Evolutionary conservation across 2,888 invertebrate species (phyloP).

Genomic region (Drosophila gaucha): DNA sequence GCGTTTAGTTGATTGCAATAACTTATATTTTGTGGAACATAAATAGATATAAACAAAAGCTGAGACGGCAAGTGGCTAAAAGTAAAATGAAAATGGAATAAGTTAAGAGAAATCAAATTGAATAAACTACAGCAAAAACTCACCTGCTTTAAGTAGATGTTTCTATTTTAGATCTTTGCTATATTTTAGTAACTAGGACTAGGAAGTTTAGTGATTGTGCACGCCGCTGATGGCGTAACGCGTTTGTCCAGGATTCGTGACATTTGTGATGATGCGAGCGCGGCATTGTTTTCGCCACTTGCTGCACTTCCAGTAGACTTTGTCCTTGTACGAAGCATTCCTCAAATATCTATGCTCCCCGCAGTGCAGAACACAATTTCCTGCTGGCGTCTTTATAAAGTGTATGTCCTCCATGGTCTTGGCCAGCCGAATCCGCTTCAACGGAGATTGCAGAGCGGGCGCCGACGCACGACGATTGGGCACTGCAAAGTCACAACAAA

Average conservation of each 20-base stretch:
- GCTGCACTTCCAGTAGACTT: slow-evolving; percentile 85
- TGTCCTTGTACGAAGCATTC: slow-evolving; percentile 84
- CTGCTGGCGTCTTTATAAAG: slow-evolving; percentile 81
- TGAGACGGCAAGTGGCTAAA: slow-evolving; percentile 4
- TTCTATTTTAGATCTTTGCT: not conserved
- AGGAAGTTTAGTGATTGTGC: slow-evolving; percentile 80
- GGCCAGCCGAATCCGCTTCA: slow-evolving; percentile 68
- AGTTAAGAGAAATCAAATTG: slow-evolving; percentile 4
- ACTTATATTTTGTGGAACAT: slow-evolving; percentile 4
- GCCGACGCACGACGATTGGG: slow-evolving; percentile 19
- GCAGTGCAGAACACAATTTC: slow-evolving; percentile 82
- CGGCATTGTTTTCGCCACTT: slow-evolving; percentile 84
- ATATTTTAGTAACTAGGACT: slow-evolving; percentile 1
- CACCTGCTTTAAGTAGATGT: not conserved
- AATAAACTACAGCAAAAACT: not conserved
- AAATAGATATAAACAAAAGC: not conserved
- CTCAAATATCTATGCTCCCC: slow-evolving; percentile 84
- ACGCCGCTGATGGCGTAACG: slow-evolving; percentile 80
- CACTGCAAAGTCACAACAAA: slow-evolving; percentile 36
- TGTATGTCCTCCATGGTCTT: slow-evolving; percentile 72
- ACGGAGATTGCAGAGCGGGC: slow-evolving; percentile 5
- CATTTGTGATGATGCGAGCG: slow-evolving; percentile 83
- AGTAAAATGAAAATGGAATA: not conserved
- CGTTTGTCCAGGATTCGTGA: slow-evolving; percentile 57
- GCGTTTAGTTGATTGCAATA: not conserved